Evolutionary conservation across 2,888 invertebrate species (phyloP), one percentile per base, ranked within the genome.

Genomic region (Xestia sexstrigata): DNA sequence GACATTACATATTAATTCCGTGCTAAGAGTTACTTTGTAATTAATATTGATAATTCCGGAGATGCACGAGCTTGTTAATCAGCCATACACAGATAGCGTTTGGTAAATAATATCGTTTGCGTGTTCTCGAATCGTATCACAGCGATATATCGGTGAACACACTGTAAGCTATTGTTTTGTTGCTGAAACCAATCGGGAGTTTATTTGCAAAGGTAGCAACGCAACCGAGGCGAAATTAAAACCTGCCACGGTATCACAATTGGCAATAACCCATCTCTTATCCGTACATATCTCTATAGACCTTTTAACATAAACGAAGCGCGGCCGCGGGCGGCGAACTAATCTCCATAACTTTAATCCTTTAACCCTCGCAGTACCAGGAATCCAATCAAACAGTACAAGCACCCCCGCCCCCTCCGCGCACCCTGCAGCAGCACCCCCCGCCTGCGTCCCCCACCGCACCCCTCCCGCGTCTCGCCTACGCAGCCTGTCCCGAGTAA

Each of bases 401-500:
- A 94, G 95, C 94, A 90, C 90, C 92, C 94, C 93, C 93, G 90
- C 81, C 75, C 89, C 90, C 92, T 91, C 91, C 88, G 90, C 79
- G 83, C 77, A 74, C 79, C 79, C 73, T 71, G 63, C 70, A 66
- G 20, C 35, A 45, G 62, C 62, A 35, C 35, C 68, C 70, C 39
- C 30, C 66, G 72, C 81, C 81, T 76, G 81, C 75, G 83, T 86
- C 85, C 83, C 81, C 86, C 83, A 88, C 90, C 90, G 87, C 87
- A 89, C 90, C 93, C 93, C 93, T 90, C 91, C 92, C 89, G 87
- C 89, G 89, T 90, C 91, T 95, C 95, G 95, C 96, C 96, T 95
- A 96, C 96, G 95, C 97, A 96, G 97, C 95, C 96, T 96, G 97
- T 96, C 97, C 96, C 97, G 96, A 96, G 97, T 97, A 97, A 97